These are phyloP conservation scores for Calonectris borealis DNA, from an alignment of 2,113 vertebrate species.

Conservation along the genomic window DNA sequence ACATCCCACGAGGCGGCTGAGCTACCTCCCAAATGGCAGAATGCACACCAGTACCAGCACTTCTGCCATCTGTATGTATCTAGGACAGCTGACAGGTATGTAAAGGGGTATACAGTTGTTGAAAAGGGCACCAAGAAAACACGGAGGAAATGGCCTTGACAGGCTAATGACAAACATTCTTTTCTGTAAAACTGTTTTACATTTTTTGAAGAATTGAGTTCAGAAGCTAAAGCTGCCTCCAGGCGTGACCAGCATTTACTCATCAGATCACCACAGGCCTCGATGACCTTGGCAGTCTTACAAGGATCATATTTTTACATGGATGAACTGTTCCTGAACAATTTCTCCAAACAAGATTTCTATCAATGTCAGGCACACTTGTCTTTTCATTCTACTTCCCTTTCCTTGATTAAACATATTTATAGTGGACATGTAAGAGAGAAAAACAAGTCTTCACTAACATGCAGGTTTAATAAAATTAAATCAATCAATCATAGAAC, in stretches of 20 bases:
- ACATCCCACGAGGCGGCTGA: neutral
- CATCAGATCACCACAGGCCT: slow-evolving; percentile 77
- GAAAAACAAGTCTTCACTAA: slow-evolving; percentile 6
- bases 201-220: slow-evolving; percentile 61
- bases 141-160: neutral
- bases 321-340: slow-evolving; percentile 72
- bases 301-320: slow-evolving; percentile 78
- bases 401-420: slow-evolving; percentile 60
- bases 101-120: neutral
- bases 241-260: slow-evolving; percentile 69
- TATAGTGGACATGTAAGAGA: slow-evolving; percentile 49
- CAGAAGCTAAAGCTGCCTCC: slow-evolving; percentile 56
- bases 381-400: slow-evolving; percentile 47
- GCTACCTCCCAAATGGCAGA: neutral
- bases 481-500: neutral
- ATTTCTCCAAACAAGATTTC: slow-evolving; percentile 72
- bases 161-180: slow-evolving; percentile 50
- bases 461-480: neutral
- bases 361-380: slow-evolving; percentile 59
- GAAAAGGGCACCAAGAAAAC: slow-evolving; percentile 36
- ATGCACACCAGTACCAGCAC: neutral
- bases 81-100: neutral
- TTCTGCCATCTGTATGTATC: neutral
- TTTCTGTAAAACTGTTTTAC: slow-evolving; percentile 42
- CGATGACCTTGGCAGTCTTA: slow-evolving; percentile 77